Evolutionary conservation across 2,113 vertebrate genomes (phyloP).

Genomic region (Podarcis raffonei): DNA sequence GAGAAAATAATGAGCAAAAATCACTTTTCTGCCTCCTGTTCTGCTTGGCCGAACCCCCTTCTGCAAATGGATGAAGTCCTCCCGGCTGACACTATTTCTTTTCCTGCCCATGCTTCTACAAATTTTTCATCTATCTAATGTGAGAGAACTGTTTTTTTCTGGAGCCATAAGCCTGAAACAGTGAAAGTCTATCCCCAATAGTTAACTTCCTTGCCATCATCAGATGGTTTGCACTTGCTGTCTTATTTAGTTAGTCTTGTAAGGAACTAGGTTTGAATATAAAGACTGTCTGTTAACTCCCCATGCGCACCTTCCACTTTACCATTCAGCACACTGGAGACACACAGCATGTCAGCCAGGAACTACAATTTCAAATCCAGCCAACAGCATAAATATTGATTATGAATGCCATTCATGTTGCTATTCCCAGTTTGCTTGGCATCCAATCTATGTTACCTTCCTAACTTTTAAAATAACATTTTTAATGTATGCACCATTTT

Average conservation of each 20-base stretch:
- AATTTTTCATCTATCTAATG: background rate
- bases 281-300: background rate
- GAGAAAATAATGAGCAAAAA: no score
- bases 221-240: background rate
- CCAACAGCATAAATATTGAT: conserved; percentile 5
- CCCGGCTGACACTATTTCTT: background rate
- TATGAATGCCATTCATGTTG: background rate
- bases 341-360: background rate
- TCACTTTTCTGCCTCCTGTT: background rate
- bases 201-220: background rate
- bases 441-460: background rate
- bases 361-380: background rate
- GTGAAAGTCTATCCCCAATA: background rate
- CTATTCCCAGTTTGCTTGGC: background rate
- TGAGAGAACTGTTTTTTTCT: background rate
- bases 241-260: background rate
- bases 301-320: background rate
- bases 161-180: background rate
- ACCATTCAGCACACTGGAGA: background rate
- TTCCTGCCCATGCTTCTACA: background rate
- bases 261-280: background rate
- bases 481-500: background rate
- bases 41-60: background rate
- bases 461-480: background rate
- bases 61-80: background rate